A percentile compares a stretch with the other conserved stretches of the same genome.
phyloP scores from a whole-genome alignment of 2,113 vertebrate species.

The Pygoscelis adeliae region DNA sequence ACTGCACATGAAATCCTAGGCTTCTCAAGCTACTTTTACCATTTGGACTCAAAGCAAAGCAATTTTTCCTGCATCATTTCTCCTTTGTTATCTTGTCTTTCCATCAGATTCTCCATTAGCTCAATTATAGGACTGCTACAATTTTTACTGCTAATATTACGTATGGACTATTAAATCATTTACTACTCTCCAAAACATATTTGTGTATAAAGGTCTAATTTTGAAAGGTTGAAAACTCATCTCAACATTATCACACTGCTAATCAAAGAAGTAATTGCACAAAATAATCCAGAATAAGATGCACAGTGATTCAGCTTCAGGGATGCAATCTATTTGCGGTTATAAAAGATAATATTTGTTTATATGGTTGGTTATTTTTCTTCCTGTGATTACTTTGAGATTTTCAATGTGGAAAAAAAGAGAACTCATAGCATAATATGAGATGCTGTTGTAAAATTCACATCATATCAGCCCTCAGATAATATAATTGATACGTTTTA shows the following conservation, averaged over 20 bases:
- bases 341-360: constrained; percentile 60
- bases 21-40: constrained; percentile 32
- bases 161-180: constrained; percentile 46
- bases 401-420: constrained; percentile 58
- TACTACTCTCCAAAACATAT: constrained; percentile 45
- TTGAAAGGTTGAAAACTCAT: constrained; percentile 62
- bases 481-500: background rate
- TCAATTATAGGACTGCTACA: constrained; percentile 37
- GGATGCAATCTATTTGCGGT: constrained; percentile 49
- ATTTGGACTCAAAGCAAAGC: constrained; percentile 61
- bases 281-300: constrained; percentile 61
- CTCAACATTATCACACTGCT: constrained; percentile 47
- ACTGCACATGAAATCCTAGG: constrained; percentile 24
- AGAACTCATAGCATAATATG: background rate
- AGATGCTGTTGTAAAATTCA: background rate
- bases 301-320: constrained; percentile 51
- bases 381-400: constrained; percentile 50
- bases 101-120: constrained; percentile 58
- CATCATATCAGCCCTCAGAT: background rate
- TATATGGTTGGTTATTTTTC: background rate
- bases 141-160: constrained; percentile 17
- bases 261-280: constrained; percentile 67
- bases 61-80: constrained; percentile 68
- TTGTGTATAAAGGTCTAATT: constrained; percentile 57
- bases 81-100: constrained; percentile 64